These are phyloP conservation scores for Myodes glareolus DNA, from an alignment of 2,113 vertebrate genomes.

Conservation along the genomic window DNA sequence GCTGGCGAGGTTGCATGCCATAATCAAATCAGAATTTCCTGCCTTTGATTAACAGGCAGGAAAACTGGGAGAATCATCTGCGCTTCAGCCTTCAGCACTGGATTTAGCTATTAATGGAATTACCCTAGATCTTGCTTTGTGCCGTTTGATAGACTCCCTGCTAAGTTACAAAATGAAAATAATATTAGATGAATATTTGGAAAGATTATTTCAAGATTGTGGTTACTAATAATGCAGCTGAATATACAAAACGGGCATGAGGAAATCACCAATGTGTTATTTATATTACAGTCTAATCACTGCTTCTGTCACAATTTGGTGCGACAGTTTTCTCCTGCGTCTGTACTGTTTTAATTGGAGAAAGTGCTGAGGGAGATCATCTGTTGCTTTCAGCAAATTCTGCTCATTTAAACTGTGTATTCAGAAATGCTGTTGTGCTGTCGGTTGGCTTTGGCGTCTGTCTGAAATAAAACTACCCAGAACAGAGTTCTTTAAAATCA, in stretches of 20 bases:
- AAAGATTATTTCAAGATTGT: slow-evolving; percentile 10
- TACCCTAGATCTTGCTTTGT: slow-evolving; percentile 37
- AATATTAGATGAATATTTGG: slow-evolving; percentile 41
- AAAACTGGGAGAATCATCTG: not conserved
- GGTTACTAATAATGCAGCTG: slow-evolving; percentile 51
- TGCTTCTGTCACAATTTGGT: not conserved
- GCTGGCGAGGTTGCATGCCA: not conserved
- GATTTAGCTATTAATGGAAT: not conserved
- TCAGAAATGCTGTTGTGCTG: slow-evolving; percentile 36
- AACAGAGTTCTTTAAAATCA: slow-evolving; percentile 33
- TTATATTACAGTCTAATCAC: slow-evolving; percentile 51
- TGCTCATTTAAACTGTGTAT: slow-evolving; percentile 54
- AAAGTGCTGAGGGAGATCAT: not conserved
- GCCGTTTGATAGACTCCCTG: not conserved
- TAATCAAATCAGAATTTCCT: slow-evolving; percentile 5
- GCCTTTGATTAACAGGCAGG: not conserved
- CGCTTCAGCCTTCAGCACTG: not conserved
- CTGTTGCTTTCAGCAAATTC: slow-evolving; percentile 61
- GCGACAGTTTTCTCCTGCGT: not conserved
- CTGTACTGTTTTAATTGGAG: not conserved
- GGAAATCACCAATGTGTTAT: not conserved
- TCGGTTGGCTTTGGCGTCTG: slow-evolving; percentile 33
- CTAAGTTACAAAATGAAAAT: slow-evolving; percentile 2
- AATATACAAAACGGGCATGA: slow-evolving; percentile 52
- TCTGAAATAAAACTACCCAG: slow-evolving; percentile 58